Evolutionary conservation across 2,888 invertebrate genomes (phyloP), one percentile per base, ranked within the genome.

Genomic region (Epirrhoe alternata): DNA sequence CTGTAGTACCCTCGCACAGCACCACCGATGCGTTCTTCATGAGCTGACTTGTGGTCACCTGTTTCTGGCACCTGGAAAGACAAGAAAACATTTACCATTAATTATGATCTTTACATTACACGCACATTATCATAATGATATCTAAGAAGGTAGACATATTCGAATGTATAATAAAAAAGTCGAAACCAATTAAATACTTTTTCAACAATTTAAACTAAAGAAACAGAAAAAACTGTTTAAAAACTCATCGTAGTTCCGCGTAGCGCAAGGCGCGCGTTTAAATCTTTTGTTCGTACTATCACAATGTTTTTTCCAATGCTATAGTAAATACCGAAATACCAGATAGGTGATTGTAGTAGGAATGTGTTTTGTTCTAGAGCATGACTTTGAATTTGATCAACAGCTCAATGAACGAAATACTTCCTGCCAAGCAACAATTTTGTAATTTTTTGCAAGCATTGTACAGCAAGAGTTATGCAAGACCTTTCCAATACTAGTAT

Each of bases 1-100:
- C 85, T 83, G 82, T 92, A 92, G 83, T 77, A 91, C 0, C 92
- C 92, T 0, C 74, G 77, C 3, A 90, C 89, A 0, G 73, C 69
- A 33, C 78, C 86, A 0, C 85, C 88, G 4, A 83, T 80, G 0
- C 86, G 74, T 0, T 78, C 73, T 72, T 89, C 89, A 4, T 87
- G 86, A 0, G 83, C 86, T 0, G 85, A 76, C 64, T 89, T 89
- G 1, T 77, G 75, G 73, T 89, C 90, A 0, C 89, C 89, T 0
- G 88, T 87, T 12, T 65, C 68, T 58, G 83, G 83, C 62, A 85
- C 86, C 92, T 91, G 86, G 61, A 42, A 42, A 12, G n/a, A n/a
- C 2, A 12, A 12, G 12, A 42, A 0, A 42, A 5, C 38, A 42
- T 14, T 16, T n/a, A n/a, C n/a, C n/a, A n/a, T n/a, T n/a, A n/a